Evolutionary conservation across 2,888 invertebrate genomes (phyloP).

Genomic region (Hypolimnas misippus): DNA sequence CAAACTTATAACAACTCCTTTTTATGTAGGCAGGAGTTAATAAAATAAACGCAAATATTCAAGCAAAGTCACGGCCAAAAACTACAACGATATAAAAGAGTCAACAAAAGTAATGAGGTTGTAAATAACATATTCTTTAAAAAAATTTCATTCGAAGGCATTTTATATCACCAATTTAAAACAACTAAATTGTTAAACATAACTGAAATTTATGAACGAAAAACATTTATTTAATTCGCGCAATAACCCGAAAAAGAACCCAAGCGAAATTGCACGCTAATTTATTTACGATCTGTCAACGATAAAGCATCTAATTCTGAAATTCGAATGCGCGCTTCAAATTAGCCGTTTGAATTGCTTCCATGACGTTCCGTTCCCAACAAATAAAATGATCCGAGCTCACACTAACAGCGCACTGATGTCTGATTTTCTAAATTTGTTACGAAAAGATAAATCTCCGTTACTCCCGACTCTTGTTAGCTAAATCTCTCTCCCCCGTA

Average conservation of each 20-base stretch:
- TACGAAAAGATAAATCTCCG: slow-evolving; percentile 80
- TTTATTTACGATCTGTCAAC: slow-evolving; percentile 69
- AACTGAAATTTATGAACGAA: slow-evolving; percentile 21
- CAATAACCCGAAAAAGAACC: slow-evolving; percentile 19
- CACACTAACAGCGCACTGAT: slow-evolving; percentile 66
- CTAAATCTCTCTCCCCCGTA: slow-evolving; percentile 76
- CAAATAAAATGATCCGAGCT: slow-evolving; percentile 54
- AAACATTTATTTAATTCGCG: slow-evolving; percentile 17
- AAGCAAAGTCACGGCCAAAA: background rate
- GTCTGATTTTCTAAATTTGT: slow-evolving; percentile 83
- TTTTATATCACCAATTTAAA: background rate
- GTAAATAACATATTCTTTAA: background rate
- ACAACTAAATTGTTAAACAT: background rate
- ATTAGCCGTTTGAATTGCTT: slow-evolving; percentile 73
- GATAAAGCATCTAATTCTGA: slow-evolving; percentile 53
- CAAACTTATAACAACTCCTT: too few relatives aligned
- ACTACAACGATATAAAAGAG: background rate
- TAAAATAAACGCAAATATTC: too few relatives aligned
- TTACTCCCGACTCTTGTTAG: slow-evolving; percentile 77
- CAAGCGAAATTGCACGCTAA: slow-evolving; percentile 46
- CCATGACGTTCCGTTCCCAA: slow-evolving; percentile 53
- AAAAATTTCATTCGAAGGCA: background rate
- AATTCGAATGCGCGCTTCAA: slow-evolving; percentile 55
- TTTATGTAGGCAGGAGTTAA: too few relatives aligned
- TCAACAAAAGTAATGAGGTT: background rate